phyloP scores from a whole-genome alignment of 1,140 invertebrate species.

The Aradophagus sp. region DNA sequence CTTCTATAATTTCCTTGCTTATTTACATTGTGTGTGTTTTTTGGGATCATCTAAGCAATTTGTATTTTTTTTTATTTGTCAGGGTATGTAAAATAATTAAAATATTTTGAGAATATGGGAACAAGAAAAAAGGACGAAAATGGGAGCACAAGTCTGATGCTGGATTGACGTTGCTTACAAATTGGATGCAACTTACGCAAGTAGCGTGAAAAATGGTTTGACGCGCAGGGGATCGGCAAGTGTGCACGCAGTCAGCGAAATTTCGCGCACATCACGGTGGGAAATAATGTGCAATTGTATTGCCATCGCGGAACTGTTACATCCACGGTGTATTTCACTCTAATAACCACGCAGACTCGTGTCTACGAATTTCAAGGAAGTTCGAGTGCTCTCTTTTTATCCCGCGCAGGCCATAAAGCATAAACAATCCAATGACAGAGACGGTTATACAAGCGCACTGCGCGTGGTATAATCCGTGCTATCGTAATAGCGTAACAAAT shows the following conservation, averaged over 20 bases:
- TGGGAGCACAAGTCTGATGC: too few relatives aligned
- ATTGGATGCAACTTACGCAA: constrained; percentile 17
- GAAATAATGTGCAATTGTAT: constrained; percentile 27
- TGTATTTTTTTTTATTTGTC: too few relatives aligned
- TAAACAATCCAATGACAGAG: constrained; percentile 8
- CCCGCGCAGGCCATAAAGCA: constrained; percentile 7
- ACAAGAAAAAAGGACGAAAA: too few relatives aligned
- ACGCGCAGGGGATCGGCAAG: constrained; percentile 19
- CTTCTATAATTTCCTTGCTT: too few relatives aligned
- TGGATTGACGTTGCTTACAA: constrained; percentile 2
- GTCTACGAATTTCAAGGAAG: constrained; percentile 29
- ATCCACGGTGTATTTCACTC: constrained; percentile 17
- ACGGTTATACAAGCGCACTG: constrained; percentile 11
- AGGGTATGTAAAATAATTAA: too few relatives aligned
- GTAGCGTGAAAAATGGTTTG: constrained; percentile 15
- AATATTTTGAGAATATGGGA: too few relatives aligned
- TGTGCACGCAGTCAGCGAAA: constrained; percentile 16
- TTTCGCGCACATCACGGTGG: constrained; percentile 6
- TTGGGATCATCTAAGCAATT: too few relatives aligned
- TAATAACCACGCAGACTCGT: constrained; percentile 37
- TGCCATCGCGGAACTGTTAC: constrained; percentile 29
- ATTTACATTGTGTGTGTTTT: too few relatives aligned
- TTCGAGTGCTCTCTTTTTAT: constrained; percentile 10
- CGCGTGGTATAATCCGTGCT: too few relatives aligned
- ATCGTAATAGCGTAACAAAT: too few relatives aligned